Base-by-base conservation (phyloP, 2,888 invertebrate genomes). In the Pandemis corylana region DNA sequence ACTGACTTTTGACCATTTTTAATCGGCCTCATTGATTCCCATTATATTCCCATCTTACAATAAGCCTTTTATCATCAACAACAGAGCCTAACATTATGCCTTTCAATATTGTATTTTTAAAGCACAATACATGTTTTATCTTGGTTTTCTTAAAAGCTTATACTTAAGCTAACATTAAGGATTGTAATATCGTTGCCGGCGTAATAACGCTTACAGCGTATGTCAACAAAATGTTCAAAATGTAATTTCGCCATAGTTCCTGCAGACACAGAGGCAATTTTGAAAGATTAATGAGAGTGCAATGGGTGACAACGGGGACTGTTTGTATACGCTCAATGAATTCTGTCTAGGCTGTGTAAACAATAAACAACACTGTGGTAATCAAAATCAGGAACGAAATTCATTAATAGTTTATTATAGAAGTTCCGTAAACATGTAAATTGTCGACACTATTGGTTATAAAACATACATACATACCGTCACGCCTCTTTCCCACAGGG, bases 201-300 rank as follows among this genome's bases (percentile, higher is more conserved):
- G 59, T 64, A 64, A 68, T 72, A 76, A 68, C 66, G 64, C 65
- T 64, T 46, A 68, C 59, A 51, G 65, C 53, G 49, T 64, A 20
- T 72, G 44, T 75, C 75, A 73, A 72, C 74, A 70, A 64, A 73
- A 68, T 74, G 62, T 69, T 77, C 76, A 77, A 77, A 78, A 75
- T 76, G 77, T 78, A 77, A 77, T 77, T 76, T 77, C 67, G 69
- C 56, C 76, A 76, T 69, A 74, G 72, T 72, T 72, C 51, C 53
- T 56, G 36, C 66, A 67, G 65, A 72, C 59, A 13, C 51, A 62
- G 61, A 68, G 59, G 77, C 76, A 79, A 78, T 79, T 77, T 77
- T 62, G 64, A 62, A 76, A 78, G 76, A 79, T 77, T 78, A 78
- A 79, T 74, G 77, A 74, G 76, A 68, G 51, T 72, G 72, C 61